phyloP scores from a whole-genome alignment of 2,888 invertebrate species.

The Pammene aurita region DNA sequence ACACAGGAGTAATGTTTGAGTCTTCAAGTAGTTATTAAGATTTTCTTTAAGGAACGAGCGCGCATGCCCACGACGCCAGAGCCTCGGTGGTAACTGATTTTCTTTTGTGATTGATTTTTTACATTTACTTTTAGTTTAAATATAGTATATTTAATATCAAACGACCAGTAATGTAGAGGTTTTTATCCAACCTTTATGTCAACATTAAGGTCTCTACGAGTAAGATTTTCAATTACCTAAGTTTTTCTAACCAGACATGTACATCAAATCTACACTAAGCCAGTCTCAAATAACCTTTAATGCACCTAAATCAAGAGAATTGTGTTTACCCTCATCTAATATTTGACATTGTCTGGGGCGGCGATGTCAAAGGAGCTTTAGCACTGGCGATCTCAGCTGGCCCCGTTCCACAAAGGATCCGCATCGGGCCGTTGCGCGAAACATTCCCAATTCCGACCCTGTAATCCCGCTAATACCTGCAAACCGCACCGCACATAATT shows the following conservation, averaged over 20 bases:
- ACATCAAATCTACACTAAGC: slow-evolving; percentile 8
- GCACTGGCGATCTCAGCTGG: slow-evolving; percentile 55
- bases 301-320: slow-evolving; percentile 33
- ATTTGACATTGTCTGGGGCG: slow-evolving; percentile 40
- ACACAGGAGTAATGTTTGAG: too few relatives aligned
- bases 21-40: too few relatives aligned
- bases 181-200: too few relatives aligned
- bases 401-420: slow-evolving; percentile 53
- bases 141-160: too few relatives aligned
- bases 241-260: not conserved
- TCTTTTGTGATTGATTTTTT: too few relatives aligned
- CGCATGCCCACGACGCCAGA: too few relatives aligned
- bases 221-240: too few relatives aligned
- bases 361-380: slow-evolving; percentile 53
- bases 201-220: too few relatives aligned
- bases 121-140: too few relatives aligned
- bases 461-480: slow-evolving; percentile 61
- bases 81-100: too few relatives aligned
- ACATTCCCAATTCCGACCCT: slow-evolving; percentile 57
- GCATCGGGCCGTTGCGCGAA: slow-evolving; percentile 56
- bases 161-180: too few relatives aligned
- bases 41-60: too few relatives aligned
- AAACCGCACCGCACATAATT: slow-evolving; percentile 59
- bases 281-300: slow-evolving; percentile 2
- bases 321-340: slow-evolving; percentile 42